Base-by-base conservation (phyloP, 2,888 invertebrate genomes). In the Ormyrus nitidulus region DNA sequence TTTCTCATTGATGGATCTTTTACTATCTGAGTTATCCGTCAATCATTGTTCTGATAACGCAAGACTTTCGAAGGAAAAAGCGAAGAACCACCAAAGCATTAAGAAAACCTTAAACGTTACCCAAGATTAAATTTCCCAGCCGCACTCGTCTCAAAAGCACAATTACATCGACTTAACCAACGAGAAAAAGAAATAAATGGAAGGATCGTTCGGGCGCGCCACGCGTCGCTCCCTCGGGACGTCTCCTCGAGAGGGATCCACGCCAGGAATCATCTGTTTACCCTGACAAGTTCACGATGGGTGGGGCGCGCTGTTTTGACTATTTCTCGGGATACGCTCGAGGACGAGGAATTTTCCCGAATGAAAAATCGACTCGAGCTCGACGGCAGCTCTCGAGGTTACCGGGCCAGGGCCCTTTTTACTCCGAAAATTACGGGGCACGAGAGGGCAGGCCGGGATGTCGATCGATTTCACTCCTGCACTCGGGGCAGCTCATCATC, bases 281-380 rank as follows among this genome's bases (percentile, higher is more conserved):
- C 76, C 72, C 81, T 81, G 78, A 76, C 81, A 56, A 80, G 51
- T 76, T 77, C 84, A 78, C 82, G 61, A 81, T 83, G 86, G 88
- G 87, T 83, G 85, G 87, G 85, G 82, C 85, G 13, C 59, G 6
- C 48, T 88, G 86, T 87, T 87, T 87, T 87, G 87, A 87, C 86
- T 86, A 85, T 87, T 85, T 84, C 81, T 68, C 77, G 83, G 81
- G 83, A 83, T 62, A 7, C 54, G 19, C 13, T 48, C n/a, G 10
- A 58, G 51, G 69, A 66, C 61, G 64, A 56, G 70, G 46, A 48
- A 56, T 61, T 71, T 54, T 13, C 7, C 69, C 49, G 10, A 61
- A 74, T 79, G 79, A 79, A 71, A 75, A 79, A 79, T 79, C 49
- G 53, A 71, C 51, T 1, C 56, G 7, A 34, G 46, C 54, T 5